Conservation (phyloP, 2,888 invertebrate genomes). For the Tanytarsus gracilentus region DNA sequence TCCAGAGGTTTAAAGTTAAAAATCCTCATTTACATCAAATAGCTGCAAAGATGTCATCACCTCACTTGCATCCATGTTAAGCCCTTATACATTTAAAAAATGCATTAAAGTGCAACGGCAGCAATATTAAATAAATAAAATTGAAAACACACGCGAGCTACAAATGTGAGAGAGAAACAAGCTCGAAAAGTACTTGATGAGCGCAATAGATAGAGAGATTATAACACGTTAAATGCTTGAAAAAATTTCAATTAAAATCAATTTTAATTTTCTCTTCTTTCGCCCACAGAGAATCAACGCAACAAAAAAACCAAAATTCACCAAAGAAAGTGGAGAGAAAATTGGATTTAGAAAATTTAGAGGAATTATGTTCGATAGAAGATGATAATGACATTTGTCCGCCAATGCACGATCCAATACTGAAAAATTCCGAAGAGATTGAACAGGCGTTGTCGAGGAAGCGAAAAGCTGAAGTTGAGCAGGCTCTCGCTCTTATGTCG, state of each 20-base stretch:
- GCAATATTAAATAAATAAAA: no score
- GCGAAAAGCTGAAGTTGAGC: slow-evolving; percentile 23
- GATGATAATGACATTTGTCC: background rate
- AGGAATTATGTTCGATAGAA: slow-evolving; percentile 26
- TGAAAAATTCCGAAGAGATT: slow-evolving; percentile 26
- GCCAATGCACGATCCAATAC: slow-evolving; percentile 21
- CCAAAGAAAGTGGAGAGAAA: slow-evolving; percentile 21
- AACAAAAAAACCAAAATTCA: slow-evolving; percentile 14
- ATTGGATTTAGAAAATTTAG: slow-evolving; percentile 25
- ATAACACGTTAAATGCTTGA: background rate
- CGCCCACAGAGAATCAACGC: background rate
- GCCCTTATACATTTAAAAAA: no score
- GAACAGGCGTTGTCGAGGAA: slow-evolving; percentile 24
- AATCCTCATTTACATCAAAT: no score
- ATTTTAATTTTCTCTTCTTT: slow-evolving; percentile 1
- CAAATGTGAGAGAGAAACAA: no score
- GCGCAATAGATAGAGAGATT: background rate
- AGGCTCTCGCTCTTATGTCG: slow-evolving; percentile 19
- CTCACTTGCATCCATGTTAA: no score
- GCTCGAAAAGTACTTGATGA: no score
- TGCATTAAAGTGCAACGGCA: no score
- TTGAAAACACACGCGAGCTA: no score
- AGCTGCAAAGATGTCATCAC: no score
- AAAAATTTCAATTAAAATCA: background rate
- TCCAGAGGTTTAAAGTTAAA: no score